phyloP scores from a whole-genome alignment of 2,888 invertebrate species.

The Heterodera filipjevi region DNA sequence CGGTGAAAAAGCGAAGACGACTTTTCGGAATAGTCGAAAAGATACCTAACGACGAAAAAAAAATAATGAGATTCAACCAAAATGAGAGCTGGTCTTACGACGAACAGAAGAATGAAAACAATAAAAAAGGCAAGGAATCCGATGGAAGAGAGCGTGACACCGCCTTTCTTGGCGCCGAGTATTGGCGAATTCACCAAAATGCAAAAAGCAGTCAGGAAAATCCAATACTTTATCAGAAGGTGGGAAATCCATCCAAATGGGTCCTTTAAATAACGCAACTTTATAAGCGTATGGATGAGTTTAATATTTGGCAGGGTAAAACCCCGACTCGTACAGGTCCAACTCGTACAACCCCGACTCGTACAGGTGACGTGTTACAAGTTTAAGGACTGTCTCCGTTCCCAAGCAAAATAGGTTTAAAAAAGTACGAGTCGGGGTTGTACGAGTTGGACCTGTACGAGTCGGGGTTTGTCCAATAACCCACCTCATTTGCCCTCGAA shows the following conservation, averaged over 20 bases:
- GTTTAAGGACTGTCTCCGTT: too few species aligned
- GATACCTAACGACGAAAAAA: conserved; percentile 77
- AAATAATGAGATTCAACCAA: background rate
- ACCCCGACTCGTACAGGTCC: too few species aligned
- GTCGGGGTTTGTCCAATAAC: too few species aligned
- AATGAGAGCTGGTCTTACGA: conserved; percentile 29
- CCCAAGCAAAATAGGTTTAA: too few species aligned
- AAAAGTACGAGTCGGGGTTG: too few species aligned
- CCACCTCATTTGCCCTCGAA: conserved; percentile 1
- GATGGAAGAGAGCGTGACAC: conserved; percentile 85
- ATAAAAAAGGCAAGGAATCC: conserved; percentile 95
- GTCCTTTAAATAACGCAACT: conserved; percentile 16
- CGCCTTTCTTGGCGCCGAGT: conserved; percentile 65
- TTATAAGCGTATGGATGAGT: too few species aligned
- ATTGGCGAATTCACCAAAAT: conserved; percentile 79
- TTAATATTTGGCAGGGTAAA: too few species aligned
- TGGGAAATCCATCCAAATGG: conserved; percentile 40
- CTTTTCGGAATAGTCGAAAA: conserved; percentile 85
- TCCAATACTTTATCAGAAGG: conserved; percentile 86
- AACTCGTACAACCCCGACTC: too few species aligned
- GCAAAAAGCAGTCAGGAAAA: conserved; percentile 89
- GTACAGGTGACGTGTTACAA: too few species aligned
- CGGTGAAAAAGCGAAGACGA: conserved; percentile 95
- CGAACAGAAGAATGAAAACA: conserved; percentile 73
- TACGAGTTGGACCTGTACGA: too few species aligned